phyloP scores from a whole-genome alignment of 1,140 invertebrate genomes.

The Brachionus calyciflorus region DNA sequence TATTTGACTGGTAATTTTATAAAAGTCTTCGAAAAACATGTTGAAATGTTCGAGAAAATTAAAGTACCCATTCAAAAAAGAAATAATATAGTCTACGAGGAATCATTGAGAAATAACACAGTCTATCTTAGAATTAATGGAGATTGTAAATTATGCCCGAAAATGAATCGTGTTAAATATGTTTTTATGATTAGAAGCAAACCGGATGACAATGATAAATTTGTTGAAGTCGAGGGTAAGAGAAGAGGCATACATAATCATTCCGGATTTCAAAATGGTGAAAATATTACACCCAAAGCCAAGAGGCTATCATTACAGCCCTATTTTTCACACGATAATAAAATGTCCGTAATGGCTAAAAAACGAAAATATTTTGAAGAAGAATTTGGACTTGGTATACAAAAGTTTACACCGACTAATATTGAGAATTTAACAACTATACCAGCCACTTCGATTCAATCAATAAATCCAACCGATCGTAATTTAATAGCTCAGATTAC shows the following conservation, averaged over 20 bases:
- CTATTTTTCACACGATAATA: not conserved
- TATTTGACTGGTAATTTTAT: slow-evolving; percentile 38
- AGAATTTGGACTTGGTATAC: not conserved
- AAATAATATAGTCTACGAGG: slow-evolving; percentile 33
- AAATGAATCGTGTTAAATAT: slow-evolving; percentile 34
- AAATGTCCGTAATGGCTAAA: slow-evolving; percentile 22
- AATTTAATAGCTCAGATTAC: slow-evolving; percentile 18
- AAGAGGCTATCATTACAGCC: not conserved
- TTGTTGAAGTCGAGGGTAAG: slow-evolving; percentile 32
- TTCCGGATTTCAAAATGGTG: slow-evolving; percentile 15
- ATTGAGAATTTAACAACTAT: not conserved
- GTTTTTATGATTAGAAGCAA: slow-evolving; percentile 28
- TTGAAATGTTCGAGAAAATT: slow-evolving; percentile 18
- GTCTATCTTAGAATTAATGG: slow-evolving; percentile 20
- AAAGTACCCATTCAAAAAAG: slow-evolving; percentile 34
- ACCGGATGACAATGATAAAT: slow-evolving; percentile 8
- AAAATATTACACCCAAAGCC: slow-evolving; percentile 17
- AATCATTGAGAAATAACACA: slow-evolving; percentile 19
- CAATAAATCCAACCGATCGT: not conserved
- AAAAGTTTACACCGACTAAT: not conserved
- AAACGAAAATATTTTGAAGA: slow-evolving; percentile 25
- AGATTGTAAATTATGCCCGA: slow-evolving; percentile 21
- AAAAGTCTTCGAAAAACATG: slow-evolving; percentile 21
- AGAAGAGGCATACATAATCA: slow-evolving; percentile 16
- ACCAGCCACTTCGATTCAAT: not conserved